Conservation (phyloP, 2,797 vertebrate genomes). For the Danio jaintianensis region DNA sequence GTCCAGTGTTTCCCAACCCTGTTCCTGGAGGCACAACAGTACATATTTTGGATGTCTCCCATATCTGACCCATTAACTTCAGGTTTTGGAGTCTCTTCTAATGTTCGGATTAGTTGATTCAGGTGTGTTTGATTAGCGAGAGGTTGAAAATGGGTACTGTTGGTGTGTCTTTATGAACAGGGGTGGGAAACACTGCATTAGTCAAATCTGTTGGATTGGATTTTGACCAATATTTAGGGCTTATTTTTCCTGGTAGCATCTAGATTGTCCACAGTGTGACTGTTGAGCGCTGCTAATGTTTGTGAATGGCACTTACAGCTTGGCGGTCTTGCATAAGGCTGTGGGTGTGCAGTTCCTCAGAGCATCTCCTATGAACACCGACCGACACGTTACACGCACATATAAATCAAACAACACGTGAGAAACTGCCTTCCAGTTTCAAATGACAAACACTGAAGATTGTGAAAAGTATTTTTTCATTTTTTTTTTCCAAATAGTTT, state of each 20-base stretch:
- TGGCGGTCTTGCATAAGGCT: slow-evolving; percentile 86
- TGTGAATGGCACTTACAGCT: slow-evolving; percentile 85
- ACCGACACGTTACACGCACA: slow-evolving; percentile 34
- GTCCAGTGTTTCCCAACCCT: not conserved
- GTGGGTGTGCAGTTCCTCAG: slow-evolving; percentile 68
- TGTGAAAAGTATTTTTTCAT: slow-evolving; percentile 27
- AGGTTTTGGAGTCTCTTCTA: no score
- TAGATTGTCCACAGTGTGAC: slow-evolving; percentile 50
- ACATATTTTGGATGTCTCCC: no score
- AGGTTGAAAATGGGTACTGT: no score
- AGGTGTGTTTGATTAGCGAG: no score
- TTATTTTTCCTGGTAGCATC: not conserved
- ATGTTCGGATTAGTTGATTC: no score
- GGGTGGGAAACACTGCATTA: no score
- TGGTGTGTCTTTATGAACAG: no score
- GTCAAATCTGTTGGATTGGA: not conserved
- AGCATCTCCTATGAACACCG: slow-evolving; percentile 42
- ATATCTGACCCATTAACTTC: no score
- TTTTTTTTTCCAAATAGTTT: not conserved
- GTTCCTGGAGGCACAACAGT: no score
- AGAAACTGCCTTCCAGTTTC: slow-evolving; percentile 75
- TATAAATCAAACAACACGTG: slow-evolving; percentile 44
- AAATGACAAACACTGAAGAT: slow-evolving; percentile 62
- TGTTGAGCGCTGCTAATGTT: slow-evolving; percentile 71
- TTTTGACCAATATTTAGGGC: not conserved